Conservation (phyloP, 2,113 vertebrate species). For the Scatophagus argus region DNA sequence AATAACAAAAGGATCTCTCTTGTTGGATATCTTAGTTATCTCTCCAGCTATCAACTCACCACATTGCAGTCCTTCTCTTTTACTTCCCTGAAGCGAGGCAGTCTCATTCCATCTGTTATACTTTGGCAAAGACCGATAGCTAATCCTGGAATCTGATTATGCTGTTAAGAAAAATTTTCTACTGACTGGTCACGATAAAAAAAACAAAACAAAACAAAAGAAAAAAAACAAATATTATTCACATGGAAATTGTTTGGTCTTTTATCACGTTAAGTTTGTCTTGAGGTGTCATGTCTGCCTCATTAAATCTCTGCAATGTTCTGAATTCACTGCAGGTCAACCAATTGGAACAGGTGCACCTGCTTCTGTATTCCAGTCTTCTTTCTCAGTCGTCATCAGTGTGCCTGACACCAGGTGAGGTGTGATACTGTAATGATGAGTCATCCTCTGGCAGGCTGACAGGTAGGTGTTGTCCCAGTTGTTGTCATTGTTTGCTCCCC, state of each 20-base stretch:
- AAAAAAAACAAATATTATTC: slow-evolving; percentile 13
- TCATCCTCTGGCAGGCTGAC: not conserved
- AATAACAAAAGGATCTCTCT: slow-evolving; percentile 3
- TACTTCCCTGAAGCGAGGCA: not conserved
- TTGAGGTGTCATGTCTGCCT: not conserved
- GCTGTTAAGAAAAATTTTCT: slow-evolving; percentile 3
- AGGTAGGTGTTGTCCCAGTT: not conserved
- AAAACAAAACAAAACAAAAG: too few species aligned
- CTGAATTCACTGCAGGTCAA: not conserved
- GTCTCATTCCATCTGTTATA: slow-evolving; percentile 10
- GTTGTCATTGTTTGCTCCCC: not conserved
- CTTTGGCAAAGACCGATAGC: slow-evolving; percentile 10
- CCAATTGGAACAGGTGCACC: not conserved
- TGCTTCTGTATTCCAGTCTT: not conserved
- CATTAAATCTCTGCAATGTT: not conserved
- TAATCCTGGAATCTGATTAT: slow-evolving; percentile 18
- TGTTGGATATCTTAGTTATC: slow-evolving; percentile 23
- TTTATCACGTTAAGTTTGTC: not conserved
- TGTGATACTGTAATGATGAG: not conserved
- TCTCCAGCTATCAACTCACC: slow-evolving; percentile 5
- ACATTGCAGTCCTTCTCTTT: slow-evolving; percentile 6
- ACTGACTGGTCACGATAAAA: not conserved
- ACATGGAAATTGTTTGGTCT: not conserved
- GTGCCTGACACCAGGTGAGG: not conserved
- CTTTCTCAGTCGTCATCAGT: not conserved